These are phyloP conservation scores for Andrena haemorrhoa DNA, from an alignment of 2,888 invertebrate species.

Conservation along the genomic window DNA sequence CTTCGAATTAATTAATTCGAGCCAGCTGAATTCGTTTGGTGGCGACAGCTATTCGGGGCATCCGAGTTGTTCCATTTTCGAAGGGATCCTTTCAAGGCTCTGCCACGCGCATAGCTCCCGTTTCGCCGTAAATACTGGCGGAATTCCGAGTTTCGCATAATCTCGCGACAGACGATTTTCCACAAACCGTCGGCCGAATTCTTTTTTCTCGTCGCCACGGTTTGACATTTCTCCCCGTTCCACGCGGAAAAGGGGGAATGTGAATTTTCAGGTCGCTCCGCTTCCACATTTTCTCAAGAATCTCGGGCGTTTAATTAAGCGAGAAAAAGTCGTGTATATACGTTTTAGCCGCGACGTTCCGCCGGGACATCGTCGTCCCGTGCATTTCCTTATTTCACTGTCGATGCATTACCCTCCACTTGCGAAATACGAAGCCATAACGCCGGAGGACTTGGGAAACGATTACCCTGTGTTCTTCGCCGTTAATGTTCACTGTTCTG, in stretches of 20 bases:
- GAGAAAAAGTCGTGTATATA: constrained; percentile 44
- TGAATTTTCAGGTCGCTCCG: constrained; percentile 49
- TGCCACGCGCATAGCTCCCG: background rate
- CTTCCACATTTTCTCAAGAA: constrained; percentile 46
- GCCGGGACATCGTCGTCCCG: constrained; percentile 5
- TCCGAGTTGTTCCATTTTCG: background rate
- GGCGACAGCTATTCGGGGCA: background rate
- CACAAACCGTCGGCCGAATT: constrained; percentile 5
- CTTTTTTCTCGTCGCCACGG: constrained; percentile 6
- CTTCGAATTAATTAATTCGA: background rate
- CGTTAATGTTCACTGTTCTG: background rate
- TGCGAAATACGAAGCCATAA: constrained; percentile 15
- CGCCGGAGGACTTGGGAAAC: background rate
- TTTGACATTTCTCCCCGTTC: constrained; percentile 51
- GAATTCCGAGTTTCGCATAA: constrained; percentile 17
- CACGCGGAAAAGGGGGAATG: constrained; percentile 32
- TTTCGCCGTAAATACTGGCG: background rate
- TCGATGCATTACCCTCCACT: constrained; percentile 23
- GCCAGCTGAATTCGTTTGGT: background rate
- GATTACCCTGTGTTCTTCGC: background rate
- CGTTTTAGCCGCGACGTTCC: constrained; percentile 22
- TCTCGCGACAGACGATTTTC: constrained; percentile 10
- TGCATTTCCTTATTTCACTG: constrained; percentile 1
- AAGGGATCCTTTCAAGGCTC: background rate
- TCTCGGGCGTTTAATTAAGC: constrained; percentile 63